Evolutionary conservation across 2,888 invertebrate genomes (phyloP).

Genomic region (Exocentrus adspersus): DNA sequence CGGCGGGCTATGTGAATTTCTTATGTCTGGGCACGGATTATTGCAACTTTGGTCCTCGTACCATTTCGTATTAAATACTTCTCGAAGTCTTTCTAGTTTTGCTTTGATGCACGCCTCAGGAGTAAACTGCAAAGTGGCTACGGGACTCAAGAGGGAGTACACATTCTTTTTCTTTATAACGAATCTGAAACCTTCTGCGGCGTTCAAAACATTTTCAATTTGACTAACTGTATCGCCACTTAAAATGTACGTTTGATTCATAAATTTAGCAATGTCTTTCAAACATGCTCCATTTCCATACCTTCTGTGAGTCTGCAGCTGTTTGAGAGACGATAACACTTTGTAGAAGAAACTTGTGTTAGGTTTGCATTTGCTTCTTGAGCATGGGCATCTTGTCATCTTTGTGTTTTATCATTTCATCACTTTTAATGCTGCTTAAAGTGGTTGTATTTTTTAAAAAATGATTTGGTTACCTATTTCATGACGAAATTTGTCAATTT

Average conservation of each 20-base stretch:
- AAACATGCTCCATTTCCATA: slow-evolving; percentile 40
- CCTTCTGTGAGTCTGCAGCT: slow-evolving; percentile 37
- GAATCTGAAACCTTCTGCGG: slow-evolving; percentile 41
- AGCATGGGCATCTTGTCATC: slow-evolving; percentile 37
- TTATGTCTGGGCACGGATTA: too few species aligned
- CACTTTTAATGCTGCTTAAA: neutral
- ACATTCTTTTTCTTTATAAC: slow-evolving; percentile 38
- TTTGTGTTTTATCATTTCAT: slow-evolving; percentile 21
- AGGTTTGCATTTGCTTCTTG: slow-evolving; percentile 25
- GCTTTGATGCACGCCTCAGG: slow-evolving; percentile 42
- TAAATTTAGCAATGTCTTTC: slow-evolving; percentile 44
- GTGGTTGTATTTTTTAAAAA: neutral
- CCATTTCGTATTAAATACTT: slow-evolving; percentile 31
- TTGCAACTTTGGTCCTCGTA: too few species aligned
- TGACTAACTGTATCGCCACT: slow-evolving; percentile 47
- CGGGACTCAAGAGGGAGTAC: slow-evolving; percentile 43
- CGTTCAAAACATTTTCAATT: slow-evolving; percentile 42
- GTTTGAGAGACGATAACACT: slow-evolving; percentile 45
- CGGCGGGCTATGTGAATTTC: neutral
- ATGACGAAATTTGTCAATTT: slow-evolving; percentile 1
- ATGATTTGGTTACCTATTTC: neutral
- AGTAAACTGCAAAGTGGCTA: slow-evolving; percentile 43
- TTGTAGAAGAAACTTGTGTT: slow-evolving; percentile 47
- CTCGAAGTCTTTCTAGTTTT: slow-evolving; percentile 40
- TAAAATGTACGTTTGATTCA: slow-evolving; percentile 39